Conservation (phyloP, 2,113 vertebrate genomes). For the Delphinus delphis region DNA sequence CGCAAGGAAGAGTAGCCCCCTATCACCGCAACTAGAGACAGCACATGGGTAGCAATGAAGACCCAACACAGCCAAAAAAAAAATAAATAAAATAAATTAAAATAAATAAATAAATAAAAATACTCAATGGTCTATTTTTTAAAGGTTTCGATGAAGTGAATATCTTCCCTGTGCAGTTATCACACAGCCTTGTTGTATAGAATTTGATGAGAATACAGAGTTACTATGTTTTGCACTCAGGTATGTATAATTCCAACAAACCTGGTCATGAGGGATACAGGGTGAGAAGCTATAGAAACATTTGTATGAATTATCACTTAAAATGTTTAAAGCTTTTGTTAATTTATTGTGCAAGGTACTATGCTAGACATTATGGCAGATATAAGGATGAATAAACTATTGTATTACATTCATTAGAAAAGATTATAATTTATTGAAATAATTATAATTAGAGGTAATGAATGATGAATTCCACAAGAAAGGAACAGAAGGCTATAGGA, state of each 20-base stretch:
- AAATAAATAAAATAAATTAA: no score
- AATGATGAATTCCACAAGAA: constrained; percentile 23
- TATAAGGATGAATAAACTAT: neutral
- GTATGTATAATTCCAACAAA: constrained; percentile 49
- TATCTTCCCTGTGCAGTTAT: neutral
- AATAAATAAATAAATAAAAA: neutral
- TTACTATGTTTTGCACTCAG: neutral
- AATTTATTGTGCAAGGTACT: constrained; percentile 21
- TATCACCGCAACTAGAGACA: no score
- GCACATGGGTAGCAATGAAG: no score
- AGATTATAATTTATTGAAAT: constrained; percentile 44
- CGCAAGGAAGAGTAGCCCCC: no score
- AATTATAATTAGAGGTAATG: constrained; percentile 18
- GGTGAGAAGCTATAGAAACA: neutral
- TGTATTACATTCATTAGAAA: constrained; percentile 26
- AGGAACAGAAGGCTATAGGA: neutral
- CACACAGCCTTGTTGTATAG: neutral
- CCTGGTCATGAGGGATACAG: neutral
- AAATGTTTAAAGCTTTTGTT: constrained; percentile 40
- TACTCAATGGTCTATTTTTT: neutral
- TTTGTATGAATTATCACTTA: constrained; percentile 24
- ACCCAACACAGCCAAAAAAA: no score
- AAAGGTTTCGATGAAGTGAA: neutral
- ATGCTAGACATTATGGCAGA: constrained; percentile 6
- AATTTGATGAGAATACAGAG: neutral